phyloP scores from a whole-genome alignment of 2,113 vertebrate species.

The Rallus limicola region DNA sequence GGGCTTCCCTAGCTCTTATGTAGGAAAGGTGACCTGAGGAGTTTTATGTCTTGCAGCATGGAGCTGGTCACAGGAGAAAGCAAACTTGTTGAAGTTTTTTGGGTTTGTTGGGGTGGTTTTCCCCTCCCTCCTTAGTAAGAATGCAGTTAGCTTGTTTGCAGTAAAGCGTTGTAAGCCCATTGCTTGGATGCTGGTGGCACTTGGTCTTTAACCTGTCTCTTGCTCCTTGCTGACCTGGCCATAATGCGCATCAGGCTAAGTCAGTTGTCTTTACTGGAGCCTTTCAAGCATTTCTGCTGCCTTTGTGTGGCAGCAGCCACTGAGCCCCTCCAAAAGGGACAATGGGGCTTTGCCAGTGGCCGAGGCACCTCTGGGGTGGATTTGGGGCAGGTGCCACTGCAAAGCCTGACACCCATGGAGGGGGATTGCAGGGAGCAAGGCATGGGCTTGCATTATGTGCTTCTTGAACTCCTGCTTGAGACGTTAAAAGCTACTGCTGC shows the following conservation, averaged over 20 bases:
- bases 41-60: background rate
- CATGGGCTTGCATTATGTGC: background rate
- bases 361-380: background rate
- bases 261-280: background rate
- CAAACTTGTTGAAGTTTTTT: background rate
- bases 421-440: fast-evolving
- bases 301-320: background rate
- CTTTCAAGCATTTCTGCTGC: background rate
- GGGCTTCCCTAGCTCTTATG: background rate
- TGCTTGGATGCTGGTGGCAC: background rate
- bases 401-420: fast-evolving
- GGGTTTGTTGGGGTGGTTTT: background rate
- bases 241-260: fast-evolving
- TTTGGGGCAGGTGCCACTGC: background rate
- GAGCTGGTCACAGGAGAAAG: background rate
- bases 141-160: background rate
- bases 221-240: background rate
- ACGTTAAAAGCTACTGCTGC: background rate
- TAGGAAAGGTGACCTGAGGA: conserved; percentile 29
- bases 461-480: background rate
- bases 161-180: background rate
- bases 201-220: background rate
- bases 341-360: background rate
- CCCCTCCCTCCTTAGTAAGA: background rate
- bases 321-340: background rate